phyloP scores from a whole-genome alignment of 2,113 vertebrate species.

The Rallus limicola region DNA sequence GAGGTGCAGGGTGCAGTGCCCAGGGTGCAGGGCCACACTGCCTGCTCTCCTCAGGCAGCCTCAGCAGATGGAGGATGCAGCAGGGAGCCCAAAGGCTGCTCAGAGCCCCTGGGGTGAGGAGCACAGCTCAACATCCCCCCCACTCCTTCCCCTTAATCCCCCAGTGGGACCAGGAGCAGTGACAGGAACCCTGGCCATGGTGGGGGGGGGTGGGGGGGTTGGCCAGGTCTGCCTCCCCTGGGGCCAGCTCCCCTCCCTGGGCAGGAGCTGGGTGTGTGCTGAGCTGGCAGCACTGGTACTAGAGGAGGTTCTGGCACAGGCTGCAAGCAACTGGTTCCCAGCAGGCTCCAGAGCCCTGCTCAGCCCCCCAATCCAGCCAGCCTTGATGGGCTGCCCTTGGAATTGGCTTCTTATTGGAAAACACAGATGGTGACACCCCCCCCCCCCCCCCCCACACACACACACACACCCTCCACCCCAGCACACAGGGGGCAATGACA shows the following conservation, averaged over 20 bases:
- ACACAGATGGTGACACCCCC: conserved; percentile 74
- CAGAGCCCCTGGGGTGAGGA: not conserved
- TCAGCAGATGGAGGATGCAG: not conserved
- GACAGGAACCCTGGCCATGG: not conserved
- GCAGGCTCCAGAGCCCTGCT: conserved; percentile 61
- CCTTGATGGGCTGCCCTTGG: conserved; percentile 78
- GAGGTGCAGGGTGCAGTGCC: too few relatives aligned
- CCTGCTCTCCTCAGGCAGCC: not conserved
- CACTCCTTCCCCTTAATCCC: not conserved
- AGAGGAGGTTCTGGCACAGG: not conserved
- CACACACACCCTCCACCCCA: not conserved
- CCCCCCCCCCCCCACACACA: not conserved
- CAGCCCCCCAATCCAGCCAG: conserved; percentile 73
- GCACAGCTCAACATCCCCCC: not conserved
- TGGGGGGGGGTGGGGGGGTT: not conserved
- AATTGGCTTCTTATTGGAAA: conserved; percentile 83
- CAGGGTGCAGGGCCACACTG: not conserved
- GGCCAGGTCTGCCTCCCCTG: not conserved
- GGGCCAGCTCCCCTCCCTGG: not conserved
- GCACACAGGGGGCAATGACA: conserved; percentile 23
- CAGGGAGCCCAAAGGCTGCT: not conserved
- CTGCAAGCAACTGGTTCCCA: conserved; percentile 49
- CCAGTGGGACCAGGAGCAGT: not conserved
- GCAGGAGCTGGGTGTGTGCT: fast-evolving
- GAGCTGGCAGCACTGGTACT: not conserved